Base-by-base conservation (phyloP, 2,797 vertebrate species). In the Trachops cirrhosus region DNA sequence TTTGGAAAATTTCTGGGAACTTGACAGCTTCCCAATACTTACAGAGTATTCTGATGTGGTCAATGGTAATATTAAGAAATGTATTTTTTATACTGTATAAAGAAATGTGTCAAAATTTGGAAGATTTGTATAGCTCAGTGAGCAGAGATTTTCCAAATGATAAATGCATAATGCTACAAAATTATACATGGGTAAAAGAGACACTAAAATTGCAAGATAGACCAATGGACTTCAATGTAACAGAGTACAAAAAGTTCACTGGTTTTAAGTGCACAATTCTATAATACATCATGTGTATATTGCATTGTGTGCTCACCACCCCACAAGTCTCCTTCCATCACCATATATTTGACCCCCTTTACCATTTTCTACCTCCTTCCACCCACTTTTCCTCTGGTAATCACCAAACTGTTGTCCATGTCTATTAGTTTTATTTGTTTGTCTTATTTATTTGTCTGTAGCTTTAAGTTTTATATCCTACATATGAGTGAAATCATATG, bases 81-180 rank as follows among this genome's bases (percentile, higher is more conserved):
- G n/a, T 68, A 12, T 75, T 80, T 73, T 92, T 21, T 14, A 68
- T 92, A 84, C 48, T 84, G 2, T 88, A 29, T 74, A 70, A 44
- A 89, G 32, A 71, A 92, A 94, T 91, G 44, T 90, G 54, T 82
- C 64, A 89, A 57, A 26, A 82, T 74, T 85, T 94, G 73, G 67
- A 92, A 59, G 77, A 75, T 74, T 22, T 90, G 21, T 90, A 22
- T 89, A 91, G 86, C 26, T 89, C 24, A 80, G n/a, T 73, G 59
- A 95, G 34, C 48, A 91, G 68, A 96, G 7, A 6, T 74, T 91
- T 95, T 80, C 48, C 68, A 64, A 79, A 22, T 83, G 29, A 89
- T 46, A 89, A 86, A 86, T 67, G 12, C 26, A 77, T 44, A 34
- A n/a, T 91, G 50, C 77, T 93, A 82, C 41, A 91, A 84, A 87